Evolutionary conservation across 2,797 vertebrate genomes (phyloP).

Genomic region (Pseudochaenichthys georgianus): DNA sequence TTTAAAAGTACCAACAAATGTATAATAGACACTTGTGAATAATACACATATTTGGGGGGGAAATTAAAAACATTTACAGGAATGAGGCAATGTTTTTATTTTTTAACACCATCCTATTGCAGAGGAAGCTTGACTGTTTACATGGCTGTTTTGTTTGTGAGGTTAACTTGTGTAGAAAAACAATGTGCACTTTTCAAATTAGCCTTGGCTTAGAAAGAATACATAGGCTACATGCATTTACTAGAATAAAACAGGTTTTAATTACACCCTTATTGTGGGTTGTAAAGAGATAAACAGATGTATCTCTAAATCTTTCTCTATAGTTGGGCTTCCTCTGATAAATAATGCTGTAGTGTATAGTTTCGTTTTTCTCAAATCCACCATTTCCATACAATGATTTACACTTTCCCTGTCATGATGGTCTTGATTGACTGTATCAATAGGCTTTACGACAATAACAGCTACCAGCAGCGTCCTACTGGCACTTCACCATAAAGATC

Average conservation of each 20-base stretch:
- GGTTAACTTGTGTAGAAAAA: not conserved
- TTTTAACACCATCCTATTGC: not conserved
- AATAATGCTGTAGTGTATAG: not conserved
- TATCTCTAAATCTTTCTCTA: not conserved
- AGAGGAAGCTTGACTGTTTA: slow-evolving; percentile 8
- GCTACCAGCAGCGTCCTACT: slow-evolving; percentile 5
- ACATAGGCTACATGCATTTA: not conserved
- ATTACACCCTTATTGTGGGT: not conserved
- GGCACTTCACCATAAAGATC: slow-evolving; percentile 13
- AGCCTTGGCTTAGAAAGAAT: not conserved
- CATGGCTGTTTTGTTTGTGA: slow-evolving; percentile 2
- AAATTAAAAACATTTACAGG: not conserved
- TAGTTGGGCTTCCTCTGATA: not conserved
- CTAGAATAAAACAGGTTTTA: not conserved
- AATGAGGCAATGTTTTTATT: not conserved
- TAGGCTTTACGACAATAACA: slow-evolving; percentile 5
- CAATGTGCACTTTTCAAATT: not conserved
- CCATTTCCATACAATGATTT: not conserved
- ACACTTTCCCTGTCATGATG: not conserved
- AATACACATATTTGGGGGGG: not conserved
- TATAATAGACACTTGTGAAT: not conserved
- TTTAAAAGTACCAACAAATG: not conserved
- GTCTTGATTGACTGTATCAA: slow-evolving; percentile 5
- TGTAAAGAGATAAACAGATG: not conserved
- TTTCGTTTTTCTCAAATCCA: not conserved